Conservation (phyloP, 2,113 vertebrate species). For the Odontesthes bonariensis region DNA sequence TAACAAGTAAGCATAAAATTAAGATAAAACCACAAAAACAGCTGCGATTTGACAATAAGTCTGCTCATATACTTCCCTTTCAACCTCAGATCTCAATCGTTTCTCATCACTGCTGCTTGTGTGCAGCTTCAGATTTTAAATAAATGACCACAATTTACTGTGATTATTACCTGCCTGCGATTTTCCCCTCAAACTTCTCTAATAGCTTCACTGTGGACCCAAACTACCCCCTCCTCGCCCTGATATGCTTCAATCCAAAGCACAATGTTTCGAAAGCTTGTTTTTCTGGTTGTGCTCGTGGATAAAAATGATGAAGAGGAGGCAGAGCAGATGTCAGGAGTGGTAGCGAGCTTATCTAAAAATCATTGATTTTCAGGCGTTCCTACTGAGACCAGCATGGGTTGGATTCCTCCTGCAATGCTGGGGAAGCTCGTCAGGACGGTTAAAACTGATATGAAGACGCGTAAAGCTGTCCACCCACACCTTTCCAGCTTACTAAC, state of each 20-base stretch:
- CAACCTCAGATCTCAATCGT: not conserved
- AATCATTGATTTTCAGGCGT: constrained; percentile 65
- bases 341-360: constrained; percentile 58
- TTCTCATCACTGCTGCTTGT: not conserved
- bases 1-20: too few relatives aligned
- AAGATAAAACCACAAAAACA: too few relatives aligned
- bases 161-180: constrained; percentile 5
- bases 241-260: not conserved
- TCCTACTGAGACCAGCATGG: constrained; percentile 31
- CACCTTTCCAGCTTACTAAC: constrained; percentile 30
- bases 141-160: constrained; percentile 50
- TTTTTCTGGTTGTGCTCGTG: constrained; percentile 20
- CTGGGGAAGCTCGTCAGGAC: constrained; percentile 51
- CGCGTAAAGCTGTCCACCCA: constrained; percentile 50
- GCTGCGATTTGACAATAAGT: too few relatives aligned
- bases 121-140: constrained; percentile 6
- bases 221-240: not conserved
- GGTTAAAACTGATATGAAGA: constrained; percentile 48
- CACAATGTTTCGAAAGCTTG: not conserved
- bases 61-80: too few relatives aligned
- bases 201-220: not conserved
- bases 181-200: not conserved
- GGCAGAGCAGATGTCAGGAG: constrained; percentile 64
- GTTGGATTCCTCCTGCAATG: constrained; percentile 32
- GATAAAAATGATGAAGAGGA: constrained; percentile 51